Evolutionary conservation across 2,888 invertebrate species (phyloP).

Genomic region (Ophion slaviceki): DNA sequence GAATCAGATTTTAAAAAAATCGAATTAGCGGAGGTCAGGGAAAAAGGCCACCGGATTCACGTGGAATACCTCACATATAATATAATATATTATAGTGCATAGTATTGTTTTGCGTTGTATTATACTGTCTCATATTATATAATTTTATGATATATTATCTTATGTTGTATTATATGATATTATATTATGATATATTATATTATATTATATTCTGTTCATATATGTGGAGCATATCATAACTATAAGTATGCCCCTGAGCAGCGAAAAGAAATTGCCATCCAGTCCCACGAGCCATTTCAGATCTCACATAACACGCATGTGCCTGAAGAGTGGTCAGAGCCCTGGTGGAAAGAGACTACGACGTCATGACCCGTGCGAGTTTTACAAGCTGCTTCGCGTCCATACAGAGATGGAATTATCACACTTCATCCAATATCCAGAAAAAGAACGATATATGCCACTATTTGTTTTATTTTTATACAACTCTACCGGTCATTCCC

Average conservation of each 20-base stretch:
- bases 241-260: background rate
- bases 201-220: background rate
- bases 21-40: no score
- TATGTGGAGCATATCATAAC: background rate
- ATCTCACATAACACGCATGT: background rate
- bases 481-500: no score
- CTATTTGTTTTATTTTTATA: no score
- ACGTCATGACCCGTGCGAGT: slow-evolving; percentile 6
- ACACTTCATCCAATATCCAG: background rate
- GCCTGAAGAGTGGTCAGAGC: background rate
- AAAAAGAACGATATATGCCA: background rate
- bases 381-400: background rate
- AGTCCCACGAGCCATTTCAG: background rate
- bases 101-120: no score
- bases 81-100: no score
- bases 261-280: background rate
- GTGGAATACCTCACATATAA: no score
- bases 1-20: no score
- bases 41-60: no score
- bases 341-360: background rate
- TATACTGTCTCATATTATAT: no score
- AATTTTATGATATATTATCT: no score
- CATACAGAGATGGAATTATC: background rate
- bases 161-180: no score
- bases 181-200: no score